Percentiles rank a stretch among this genome's conserved stretches.
These are phyloP conservation scores for Yponomeuta malinellus DNA, from an alignment of 2,888 invertebrate species.

Conservation along the genomic window DNA sequence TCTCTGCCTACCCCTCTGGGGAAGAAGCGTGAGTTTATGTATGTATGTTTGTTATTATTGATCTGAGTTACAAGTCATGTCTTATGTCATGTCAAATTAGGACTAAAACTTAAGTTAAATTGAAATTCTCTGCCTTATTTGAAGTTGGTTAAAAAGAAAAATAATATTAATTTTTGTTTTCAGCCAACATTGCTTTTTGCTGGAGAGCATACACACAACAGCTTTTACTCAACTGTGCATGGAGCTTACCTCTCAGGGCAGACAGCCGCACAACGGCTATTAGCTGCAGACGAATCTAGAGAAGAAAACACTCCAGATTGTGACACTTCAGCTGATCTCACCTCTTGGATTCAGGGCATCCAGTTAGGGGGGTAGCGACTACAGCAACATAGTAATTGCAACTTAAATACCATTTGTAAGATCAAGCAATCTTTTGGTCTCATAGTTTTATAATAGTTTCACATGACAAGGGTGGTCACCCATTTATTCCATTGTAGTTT, in stretches of 20 bases:
- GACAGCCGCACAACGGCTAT: constrained; percentile 83
- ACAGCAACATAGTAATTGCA: background rate
- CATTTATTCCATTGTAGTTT: constrained; percentile 2
- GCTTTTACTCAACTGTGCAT: constrained; percentile 96
- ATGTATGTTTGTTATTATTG: too few species aligned
- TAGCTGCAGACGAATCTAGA: constrained; percentile 77
- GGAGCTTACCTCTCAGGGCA: constrained; percentile 94
- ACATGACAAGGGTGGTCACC: constrained; percentile 10
- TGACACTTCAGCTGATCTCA: constrained; percentile 85
- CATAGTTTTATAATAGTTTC: background rate
- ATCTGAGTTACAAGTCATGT: too few species aligned
- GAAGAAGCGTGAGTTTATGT: too few species aligned
- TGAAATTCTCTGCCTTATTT: too few species aligned
- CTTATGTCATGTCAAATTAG: too few species aligned
- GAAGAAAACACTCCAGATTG: constrained; percentile 83
- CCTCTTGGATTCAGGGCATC: constrained; percentile 93
- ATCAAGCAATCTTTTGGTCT: background rate
- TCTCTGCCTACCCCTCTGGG: too few species aligned
- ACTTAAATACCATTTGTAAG: background rate
- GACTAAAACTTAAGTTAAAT: too few species aligned
- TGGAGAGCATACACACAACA: constrained; percentile 96
- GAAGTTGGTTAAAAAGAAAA: background rate
- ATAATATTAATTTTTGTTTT: constrained; percentile 29
- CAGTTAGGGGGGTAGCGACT: constrained; percentile 76
- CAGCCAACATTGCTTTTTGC: constrained; percentile 92